Evolutionary conservation across 2,888 invertebrate species (phyloP).

Genomic region (Lycaena phlaeas): DNA sequence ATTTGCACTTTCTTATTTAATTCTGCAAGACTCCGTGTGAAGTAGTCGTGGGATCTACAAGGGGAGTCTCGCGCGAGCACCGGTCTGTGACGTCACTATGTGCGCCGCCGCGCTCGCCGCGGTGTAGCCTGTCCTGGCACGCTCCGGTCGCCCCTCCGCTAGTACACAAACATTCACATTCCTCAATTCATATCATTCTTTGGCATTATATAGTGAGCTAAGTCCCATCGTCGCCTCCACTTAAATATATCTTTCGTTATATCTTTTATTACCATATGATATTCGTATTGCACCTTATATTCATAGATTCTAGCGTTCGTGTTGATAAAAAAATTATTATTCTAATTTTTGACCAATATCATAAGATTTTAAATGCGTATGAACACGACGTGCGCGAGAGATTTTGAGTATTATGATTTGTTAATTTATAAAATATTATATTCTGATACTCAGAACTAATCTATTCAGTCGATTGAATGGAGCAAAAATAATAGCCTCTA

Average conservation of each 20-base stretch:
- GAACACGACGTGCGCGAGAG: slow-evolving; percentile 33
- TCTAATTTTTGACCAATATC: slow-evolving; percentile 2
- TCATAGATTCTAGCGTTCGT: slow-evolving; percentile 1
- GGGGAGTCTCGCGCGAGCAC: slow-evolving; percentile 34
- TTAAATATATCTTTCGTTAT: slow-evolving; percentile 23
- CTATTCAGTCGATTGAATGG: slow-evolving; percentile 70
- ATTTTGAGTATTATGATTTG: slow-evolving; percentile 47
- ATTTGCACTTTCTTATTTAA: slow-evolving; percentile 13
- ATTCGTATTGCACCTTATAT: slow-evolving; percentile 43
- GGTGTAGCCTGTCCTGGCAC: slow-evolving; percentile 12
- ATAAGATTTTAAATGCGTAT: slow-evolving; percentile 21
- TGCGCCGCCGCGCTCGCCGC: not conserved
- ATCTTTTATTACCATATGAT: not conserved
- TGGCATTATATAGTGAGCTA: slow-evolving; percentile 70
- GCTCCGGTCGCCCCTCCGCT: slow-evolving; percentile 38
- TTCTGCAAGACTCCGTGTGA: slow-evolving; percentile 41
- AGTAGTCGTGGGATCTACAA: slow-evolving; percentile 45
- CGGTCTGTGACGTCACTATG: slow-evolving; percentile 15
- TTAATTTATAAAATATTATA: slow-evolving; percentile 39
- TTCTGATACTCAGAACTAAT: slow-evolving; percentile 62
- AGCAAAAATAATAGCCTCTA: slow-evolving; percentile 69
- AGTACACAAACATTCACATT: slow-evolving; percentile 38
- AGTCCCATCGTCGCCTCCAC: slow-evolving; percentile 42
- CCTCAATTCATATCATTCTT: slow-evolving; percentile 56
- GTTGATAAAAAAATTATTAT: slow-evolving; percentile 5